These are phyloP conservation scores for Sylvilagus bachmani DNA, from an alignment of 2,113 vertebrate species.

Conservation along the genomic window DNA sequence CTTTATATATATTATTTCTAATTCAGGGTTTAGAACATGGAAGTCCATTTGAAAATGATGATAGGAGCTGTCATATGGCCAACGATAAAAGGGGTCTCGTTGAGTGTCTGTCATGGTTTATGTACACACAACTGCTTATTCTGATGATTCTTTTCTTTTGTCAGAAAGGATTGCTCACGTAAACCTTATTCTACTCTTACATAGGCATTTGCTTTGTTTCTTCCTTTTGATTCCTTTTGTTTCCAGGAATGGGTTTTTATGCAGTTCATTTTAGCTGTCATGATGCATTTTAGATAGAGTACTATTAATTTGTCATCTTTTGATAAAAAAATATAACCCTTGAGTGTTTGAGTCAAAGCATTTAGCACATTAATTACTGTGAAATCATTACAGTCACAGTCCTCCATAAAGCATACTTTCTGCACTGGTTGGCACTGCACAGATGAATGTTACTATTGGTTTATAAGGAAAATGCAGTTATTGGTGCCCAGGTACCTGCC, in stretches of 20 bases:
- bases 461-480: neutral
- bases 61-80: constrained; percentile 62
- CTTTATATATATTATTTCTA: constrained; percentile 36
- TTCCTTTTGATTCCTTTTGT: constrained; percentile 27
- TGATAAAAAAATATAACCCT: neutral
- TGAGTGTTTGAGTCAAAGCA: neutral
- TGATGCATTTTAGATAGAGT: constrained; percentile 40
- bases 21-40: constrained; percentile 55
- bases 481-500: neutral
- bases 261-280: neutral
- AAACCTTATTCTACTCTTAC: constrained; percentile 1
- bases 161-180: constrained; percentile 26
- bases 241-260: constrained; percentile 8
- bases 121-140: neutral
- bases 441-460: neutral
- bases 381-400: neutral
- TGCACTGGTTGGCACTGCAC: neutral
- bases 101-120: constrained; percentile 37
- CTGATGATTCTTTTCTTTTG: constrained; percentile 60
- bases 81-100: constrained; percentile 61
- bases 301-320: constrained; percentile 32
- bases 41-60: constrained; percentile 40
- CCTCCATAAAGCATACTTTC: neutral
- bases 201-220: neutral
- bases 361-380: constrained; percentile 48